These are phyloP conservation scores for Thymelicus acteon DNA, from an alignment of 2,888 invertebrate genomes.

Conservation along the genomic window DNA sequence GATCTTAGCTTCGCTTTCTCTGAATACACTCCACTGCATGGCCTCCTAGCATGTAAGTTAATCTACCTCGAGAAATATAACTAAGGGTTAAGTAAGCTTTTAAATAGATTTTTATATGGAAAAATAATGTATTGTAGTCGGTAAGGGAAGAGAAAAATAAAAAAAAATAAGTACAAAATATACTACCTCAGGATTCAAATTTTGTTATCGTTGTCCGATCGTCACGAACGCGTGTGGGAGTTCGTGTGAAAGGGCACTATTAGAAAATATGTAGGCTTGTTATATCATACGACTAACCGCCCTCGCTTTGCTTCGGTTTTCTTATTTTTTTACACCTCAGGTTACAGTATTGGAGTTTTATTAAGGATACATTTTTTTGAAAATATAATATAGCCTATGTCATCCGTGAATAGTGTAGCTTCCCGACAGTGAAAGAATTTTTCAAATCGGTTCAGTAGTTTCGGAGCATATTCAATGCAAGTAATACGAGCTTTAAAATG, in stretches of 20 bases:
- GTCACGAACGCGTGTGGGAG: constrained; percentile 56
- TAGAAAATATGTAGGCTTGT: constrained; percentile 7
- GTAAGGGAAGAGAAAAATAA: constrained; percentile 72
- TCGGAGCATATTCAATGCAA: no score
- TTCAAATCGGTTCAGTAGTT: no score
- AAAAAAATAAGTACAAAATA: constrained; percentile 81
- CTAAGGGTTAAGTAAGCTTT: constrained; percentile 76
- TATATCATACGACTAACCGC: no score
- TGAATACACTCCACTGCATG: constrained; percentile 62
- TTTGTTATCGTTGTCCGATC: constrained; percentile 60
- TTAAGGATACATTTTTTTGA: no score
- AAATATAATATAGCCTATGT: no score
- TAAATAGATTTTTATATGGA: constrained; percentile 83
- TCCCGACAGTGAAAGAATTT: no score
- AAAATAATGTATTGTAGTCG: constrained; percentile 70
- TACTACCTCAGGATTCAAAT: constrained; percentile 84
- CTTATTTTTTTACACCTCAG: no score
- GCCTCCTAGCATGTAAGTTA: constrained; percentile 74
- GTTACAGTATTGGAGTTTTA: no score
- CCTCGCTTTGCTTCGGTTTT: no score
- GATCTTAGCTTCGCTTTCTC: constrained; percentile 33
- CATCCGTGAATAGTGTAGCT: no score
- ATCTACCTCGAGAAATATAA: constrained; percentile 84
- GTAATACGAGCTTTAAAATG: no score
- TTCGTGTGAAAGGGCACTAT: constrained; percentile 36